A percentile compares a stretch with the other conserved stretches of the same genome.
Evolutionary conservation across 2,113 vertebrate genomes (phyloP).

Genomic region (Cyphomyrus plagiostoma): DNA sequence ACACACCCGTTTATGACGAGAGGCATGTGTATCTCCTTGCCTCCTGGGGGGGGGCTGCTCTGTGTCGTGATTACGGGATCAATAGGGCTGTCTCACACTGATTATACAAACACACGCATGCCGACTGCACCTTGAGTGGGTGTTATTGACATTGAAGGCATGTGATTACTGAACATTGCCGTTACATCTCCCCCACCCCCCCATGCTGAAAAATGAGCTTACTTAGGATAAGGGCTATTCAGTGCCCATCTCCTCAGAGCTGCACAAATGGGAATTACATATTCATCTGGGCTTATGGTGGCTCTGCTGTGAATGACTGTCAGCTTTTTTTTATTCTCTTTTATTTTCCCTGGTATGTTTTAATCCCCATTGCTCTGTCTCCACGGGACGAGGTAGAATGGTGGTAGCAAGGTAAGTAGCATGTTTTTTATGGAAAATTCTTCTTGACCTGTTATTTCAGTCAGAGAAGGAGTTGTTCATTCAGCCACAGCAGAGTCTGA

Average conservation of each 20-base stretch:
- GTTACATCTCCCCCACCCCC: constrained; percentile 14
- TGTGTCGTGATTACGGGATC: neutral
- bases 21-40: neutral
- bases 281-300: constrained; percentile 46
- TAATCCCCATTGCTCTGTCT: neutral
- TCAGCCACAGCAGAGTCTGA: neutral
- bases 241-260: constrained; percentile 22
- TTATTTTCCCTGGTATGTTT: neutral
- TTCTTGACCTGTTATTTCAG: neutral
- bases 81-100: constrained; percentile 3
- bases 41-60: neutral
- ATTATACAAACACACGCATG: constrained; percentile 29
- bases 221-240: constrained; percentile 18
- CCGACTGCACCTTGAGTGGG: constrained; percentile 31
- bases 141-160: constrained; percentile 48
- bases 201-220: constrained; percentile 23
- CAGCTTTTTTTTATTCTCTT: constrained; percentile 17
- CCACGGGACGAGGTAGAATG: neutral
- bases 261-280: constrained; percentile 41
- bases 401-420: neutral
- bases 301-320: constrained; percentile 46
- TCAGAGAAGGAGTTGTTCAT: neutral
- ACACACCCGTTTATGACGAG: neutral
- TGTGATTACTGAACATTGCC: constrained; percentile 31
- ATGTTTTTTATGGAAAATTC: neutral